Base-by-base conservation (phyloP, 2,888 invertebrate genomes). In the Sphaerophoria taeniata region DNA sequence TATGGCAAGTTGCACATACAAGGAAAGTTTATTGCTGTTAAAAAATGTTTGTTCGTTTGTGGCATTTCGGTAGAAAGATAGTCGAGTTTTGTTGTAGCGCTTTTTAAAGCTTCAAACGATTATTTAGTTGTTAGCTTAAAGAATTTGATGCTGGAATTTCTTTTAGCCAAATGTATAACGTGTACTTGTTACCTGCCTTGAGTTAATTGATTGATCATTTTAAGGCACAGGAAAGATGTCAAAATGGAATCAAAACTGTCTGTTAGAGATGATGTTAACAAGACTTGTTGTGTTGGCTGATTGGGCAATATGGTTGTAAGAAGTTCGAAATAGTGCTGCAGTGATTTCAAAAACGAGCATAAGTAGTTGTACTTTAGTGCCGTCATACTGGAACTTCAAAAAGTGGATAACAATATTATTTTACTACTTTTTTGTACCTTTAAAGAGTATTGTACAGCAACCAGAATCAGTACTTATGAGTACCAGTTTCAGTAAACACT, bases 71-170 rank as follows among this genome's bases (percentile, higher is more conserved):
- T 9, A 58, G 53, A 55, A 24, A 24, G 24, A 24, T 24, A 24
- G 24, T 24, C 24, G n/a, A 24, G 24, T 2, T 24, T 24, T 24
- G 69, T 65, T 12, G 65, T 53, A 14, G 60, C 16, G 9, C n/a
- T 12, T 45, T 43, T 65, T 53, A 60, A 45, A 45, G 70, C 74
- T 58, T 47, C 65, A 65, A 79, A 71, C 49, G 53, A 84, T 75
- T 79, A 79, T 83, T 78, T 83, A 74, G 74, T 78, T 71, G 74
- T 75, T 79, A 78, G 61, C 65, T 60, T n/a, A 53, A 72, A 67
- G 75, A 79, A 84, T 84, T 71, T 43, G 60, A 74, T 36, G 69
- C 16, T 61, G 69, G 70, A 67, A 84, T 84, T 74, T 74, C 83
- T 49, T 49, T 24, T 24, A 24, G 24, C 24, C 24, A 24, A 24